Evolutionary conservation across 2,888 invertebrate species (phyloP), one percentile per base, ranked within the genome.

Genomic region (Notodonta dromedarius): DNA sequence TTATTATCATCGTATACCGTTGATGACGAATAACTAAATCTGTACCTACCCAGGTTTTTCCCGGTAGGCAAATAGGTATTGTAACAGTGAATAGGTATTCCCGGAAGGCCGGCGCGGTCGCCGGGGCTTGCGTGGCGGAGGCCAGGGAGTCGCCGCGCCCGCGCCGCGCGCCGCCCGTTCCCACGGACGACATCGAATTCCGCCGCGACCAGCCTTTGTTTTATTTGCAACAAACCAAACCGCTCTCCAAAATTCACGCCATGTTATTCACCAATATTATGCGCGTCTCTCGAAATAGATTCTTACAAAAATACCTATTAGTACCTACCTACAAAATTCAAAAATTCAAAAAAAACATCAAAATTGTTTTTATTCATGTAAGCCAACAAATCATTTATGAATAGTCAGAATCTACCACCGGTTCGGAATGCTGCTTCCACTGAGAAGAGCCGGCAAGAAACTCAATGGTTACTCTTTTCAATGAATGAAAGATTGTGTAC

Each of bases 181-280:
- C 50, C 50, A 50, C 50, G 50, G 50, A 9, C 50, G 50, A 8
- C 14, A 50, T 16, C 16, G 16, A 16, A 50, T 50, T 50, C 50
- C 50, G 11, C 50, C 16, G 13, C 13, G 50, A 50, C 50, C 9
- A 5, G 50, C 16, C 32, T 9, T 16, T 52, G 52, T 32, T 24
- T 52, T 52, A 52, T 52, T 52, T 52, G 32, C 32, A 51, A 5
- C 48, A 14, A 48, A 48, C 48, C n/a, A 48, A 14, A 24, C n/a
- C 24, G 24, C 51, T 11, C n/a, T 13, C 44, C 50, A 14, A 24
- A 24, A 0, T 51, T 51, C 51, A 5, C 24, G 9, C 16, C 51
- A 51, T 51, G 24, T 11, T 50, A 50, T 14, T 50, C 50, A 50
- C 51, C 42, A 42, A 42, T 42, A 42, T 11, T 42, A 42, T 11